A percentile compares a stretch with the other conserved stretches of the same genome.
These are phyloP conservation scores for Spilarctia lutea DNA, from an alignment of 2,888 invertebrate genomes.

Conservation along the genomic window DNA sequence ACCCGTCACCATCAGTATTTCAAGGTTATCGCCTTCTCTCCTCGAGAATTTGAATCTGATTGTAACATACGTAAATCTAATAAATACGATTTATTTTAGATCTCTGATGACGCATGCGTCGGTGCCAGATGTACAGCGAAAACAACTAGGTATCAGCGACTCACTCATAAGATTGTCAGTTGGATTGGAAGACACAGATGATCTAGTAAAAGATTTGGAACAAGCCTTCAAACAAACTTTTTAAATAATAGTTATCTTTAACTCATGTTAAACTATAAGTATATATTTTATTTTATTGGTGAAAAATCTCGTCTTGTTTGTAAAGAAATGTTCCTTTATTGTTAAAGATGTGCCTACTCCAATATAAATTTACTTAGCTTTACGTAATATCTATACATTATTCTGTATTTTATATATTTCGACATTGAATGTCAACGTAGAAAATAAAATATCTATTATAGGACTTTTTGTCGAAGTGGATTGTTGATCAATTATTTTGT, in stretches of 20 bases:
- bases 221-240: constrained; percentile 90
- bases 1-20: no score
- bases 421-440: not conserved
- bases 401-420: not conserved
- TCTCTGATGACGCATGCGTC: constrained; percentile 98
- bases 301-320: constrained; percentile 7
- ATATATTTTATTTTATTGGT: constrained; percentile 2
- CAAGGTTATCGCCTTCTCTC: no score
- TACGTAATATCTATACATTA: not conserved
- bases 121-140: constrained; percentile 91
- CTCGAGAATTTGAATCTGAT: no score
- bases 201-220: constrained; percentile 94
- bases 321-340: constrained; percentile 1
- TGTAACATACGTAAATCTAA: not conserved
- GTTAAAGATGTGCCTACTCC: not conserved
- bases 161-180: constrained; percentile 95
- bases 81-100: constrained; percentile 77
- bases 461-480: not conserved
- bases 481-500: not conserved
- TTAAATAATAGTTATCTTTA: not conserved
- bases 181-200: constrained; percentile 95
- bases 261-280: not conserved
- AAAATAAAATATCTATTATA: not conserved
- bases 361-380: not conserved
- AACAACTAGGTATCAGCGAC: constrained; percentile 92